Evolutionary conservation across 1,140 invertebrate species (phyloP), one percentile per base, ranked within the genome.

Genomic region (Papilio helenus): DNA sequence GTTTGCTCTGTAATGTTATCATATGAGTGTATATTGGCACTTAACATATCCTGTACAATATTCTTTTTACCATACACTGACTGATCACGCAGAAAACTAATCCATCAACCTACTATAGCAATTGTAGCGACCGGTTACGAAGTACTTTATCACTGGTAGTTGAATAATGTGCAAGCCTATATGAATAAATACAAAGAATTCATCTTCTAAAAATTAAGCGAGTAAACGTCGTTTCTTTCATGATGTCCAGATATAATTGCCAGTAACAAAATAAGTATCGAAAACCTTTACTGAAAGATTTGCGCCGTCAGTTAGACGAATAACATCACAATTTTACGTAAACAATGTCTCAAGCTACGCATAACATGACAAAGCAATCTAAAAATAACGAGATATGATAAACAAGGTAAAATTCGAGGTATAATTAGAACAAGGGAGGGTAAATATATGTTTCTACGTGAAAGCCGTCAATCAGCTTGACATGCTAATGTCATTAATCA

Each of bases 361-460:
- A 61, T 16, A 14, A 12, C 58, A 61, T 26, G 12, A 61, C 61
- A 68, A 68, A 61, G 23, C 58, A 26, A 26, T 10, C 58, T 61
- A 26, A 61, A 61, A 61, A 61, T 61, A 61, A 61, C 58, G 10
- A 23, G 23, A 26, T 26, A 26, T 61, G 20, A 61, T 23, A 16
- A 68, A 68, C 23, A 68, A 16, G 61, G 23, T 29, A 16, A 65
- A 29, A 65, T 58, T 20, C 51, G 5, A 9, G 20, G 55, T 58
- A 58, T 58, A 58, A 10, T 61, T 23, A 73, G 72, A 73, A 73
- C 42, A 73, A 73, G 46, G 72, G 39, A 73, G 20, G 46, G 72
- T 5, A 46, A 46, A 73, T 73, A 42, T 61, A 23, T 23, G 58
- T 9, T 61, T 23, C 14, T 61, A 10, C 20, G 20, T 23, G 20